These are phyloP conservation scores for Orius laevigatus DNA, from an alignment of 1,140 invertebrate genomes.

Conservation along the genomic window DNA sequence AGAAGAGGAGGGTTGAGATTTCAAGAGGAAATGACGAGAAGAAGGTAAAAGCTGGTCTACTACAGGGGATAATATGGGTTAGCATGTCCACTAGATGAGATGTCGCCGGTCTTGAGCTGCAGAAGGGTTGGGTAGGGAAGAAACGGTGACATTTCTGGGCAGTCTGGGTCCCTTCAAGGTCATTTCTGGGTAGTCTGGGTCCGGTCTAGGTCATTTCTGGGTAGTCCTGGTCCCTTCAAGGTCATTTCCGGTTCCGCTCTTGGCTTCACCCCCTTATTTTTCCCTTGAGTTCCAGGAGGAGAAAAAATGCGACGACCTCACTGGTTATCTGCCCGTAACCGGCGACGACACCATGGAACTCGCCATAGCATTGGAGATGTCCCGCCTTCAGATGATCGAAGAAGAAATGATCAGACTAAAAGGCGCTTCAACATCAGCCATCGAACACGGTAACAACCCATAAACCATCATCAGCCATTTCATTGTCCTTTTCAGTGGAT, in stretches of 20 bases:
- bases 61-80: too few species aligned
- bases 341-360: conserved; percentile 44
- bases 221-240: too few species aligned
- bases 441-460: not conserved
- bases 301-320: too few species aligned
- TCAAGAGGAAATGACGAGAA: conserved; percentile 21
- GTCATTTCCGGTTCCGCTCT: too few species aligned
- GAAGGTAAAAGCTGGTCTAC: too few species aligned
- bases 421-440: not conserved
- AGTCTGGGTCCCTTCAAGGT: too few species aligned
- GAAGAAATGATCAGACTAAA: conserved; percentile 29
- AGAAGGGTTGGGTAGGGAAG: not conserved
- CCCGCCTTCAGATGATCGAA: conserved; percentile 47
- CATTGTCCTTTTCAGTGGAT: conserved; percentile 21
- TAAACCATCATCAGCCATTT: not conserved
- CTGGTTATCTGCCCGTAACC: conserved; percentile 17
- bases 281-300: too few species aligned
- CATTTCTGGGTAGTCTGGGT: too few species aligned
- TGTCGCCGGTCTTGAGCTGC: conserved; percentile 26
- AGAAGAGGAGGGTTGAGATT: conserved; percentile 46
- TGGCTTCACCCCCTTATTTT: too few species aligned
- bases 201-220: too few species aligned
- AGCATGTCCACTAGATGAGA: conserved; percentile 44
- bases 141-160: too few species aligned
- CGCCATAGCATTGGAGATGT: conserved; percentile 53